Conservation (phyloP, 1,140 invertebrate species). For the Danaus plexippus region DNA sequence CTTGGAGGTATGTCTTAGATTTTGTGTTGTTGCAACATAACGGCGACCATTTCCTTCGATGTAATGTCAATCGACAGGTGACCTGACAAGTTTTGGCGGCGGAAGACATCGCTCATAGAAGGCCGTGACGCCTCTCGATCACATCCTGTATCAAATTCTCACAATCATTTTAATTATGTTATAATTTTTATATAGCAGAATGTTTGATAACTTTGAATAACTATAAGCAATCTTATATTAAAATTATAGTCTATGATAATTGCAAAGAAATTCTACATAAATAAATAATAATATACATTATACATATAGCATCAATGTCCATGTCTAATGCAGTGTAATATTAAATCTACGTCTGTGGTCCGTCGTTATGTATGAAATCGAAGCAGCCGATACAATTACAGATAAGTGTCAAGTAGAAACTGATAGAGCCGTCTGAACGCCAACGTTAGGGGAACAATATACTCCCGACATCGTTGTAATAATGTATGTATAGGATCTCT, state of each 20-base stretch:
- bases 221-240: no score
- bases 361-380: conserved; percentile 10
- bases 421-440: conserved; percentile 33
- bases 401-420: conserved; percentile 26
- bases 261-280: no score
- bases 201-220: no score
- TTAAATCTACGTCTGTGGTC: conserved; percentile 36
- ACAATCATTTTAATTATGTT: conserved; percentile 11
- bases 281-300: no score
- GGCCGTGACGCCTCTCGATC: conserved; percentile 42
- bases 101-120: conserved; percentile 42
- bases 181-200: no score
- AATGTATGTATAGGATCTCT: conserved; percentile 24
- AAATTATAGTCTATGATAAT: no score
- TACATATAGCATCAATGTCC: no score
- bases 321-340: no score
- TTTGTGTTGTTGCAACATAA: conserved; percentile 28
- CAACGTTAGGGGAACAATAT: conserved; percentile 27
- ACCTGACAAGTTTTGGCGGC: conserved; percentile 29
- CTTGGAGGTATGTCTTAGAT: no score
- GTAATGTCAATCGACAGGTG: conserved; percentile 27
- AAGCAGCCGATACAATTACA: conserved; percentile 29
- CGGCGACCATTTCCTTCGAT: conserved; percentile 31
- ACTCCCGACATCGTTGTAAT: conserved; percentile 27
- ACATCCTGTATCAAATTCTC: conserved; percentile 36